phyloP scores from a whole-genome alignment of 2,797 vertebrate species.

The Decapterus maruadsi region DNA sequence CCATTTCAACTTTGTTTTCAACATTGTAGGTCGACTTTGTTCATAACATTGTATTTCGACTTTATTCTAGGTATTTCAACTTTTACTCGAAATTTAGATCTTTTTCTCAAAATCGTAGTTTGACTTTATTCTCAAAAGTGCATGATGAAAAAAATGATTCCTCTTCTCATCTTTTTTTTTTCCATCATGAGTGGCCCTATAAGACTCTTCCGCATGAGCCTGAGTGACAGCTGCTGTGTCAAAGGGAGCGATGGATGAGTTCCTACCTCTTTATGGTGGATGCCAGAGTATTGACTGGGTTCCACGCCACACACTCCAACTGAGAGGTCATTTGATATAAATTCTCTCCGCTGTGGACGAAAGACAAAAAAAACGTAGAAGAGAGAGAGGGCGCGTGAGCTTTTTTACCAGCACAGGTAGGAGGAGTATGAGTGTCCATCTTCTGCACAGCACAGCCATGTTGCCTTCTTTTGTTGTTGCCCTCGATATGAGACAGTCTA shows the following conservation, averaged over 20 bases:
- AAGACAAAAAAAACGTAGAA: conserved; percentile 74
- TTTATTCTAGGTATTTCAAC: too few species aligned
- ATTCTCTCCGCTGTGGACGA: conserved; percentile 91
- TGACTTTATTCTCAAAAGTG: too few species aligned
- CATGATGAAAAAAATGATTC: too few species aligned
- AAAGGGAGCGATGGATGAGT: conserved; percentile 49
- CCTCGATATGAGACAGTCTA: conserved; percentile 4
- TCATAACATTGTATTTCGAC: too few species aligned
- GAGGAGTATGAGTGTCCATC: conserved; percentile 11
- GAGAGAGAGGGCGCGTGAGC: conserved; percentile 62
- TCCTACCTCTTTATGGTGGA: conserved; percentile 93
- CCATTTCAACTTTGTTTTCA: too few species aligned
- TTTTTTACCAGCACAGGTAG: conserved; percentile 20
- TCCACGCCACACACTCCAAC: conserved; percentile 96
- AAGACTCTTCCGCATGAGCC: neutral
- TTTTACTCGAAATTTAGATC: too few species aligned
- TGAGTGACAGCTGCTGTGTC: conserved; percentile 23
- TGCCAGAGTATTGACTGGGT: conserved; percentile 92
- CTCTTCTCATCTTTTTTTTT: too few species aligned
- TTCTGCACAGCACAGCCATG: conserved; percentile 1
- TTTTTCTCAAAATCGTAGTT: too few species aligned
- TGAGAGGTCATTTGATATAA: conserved; percentile 98
- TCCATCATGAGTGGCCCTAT: too few species aligned
- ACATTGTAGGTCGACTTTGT: too few species aligned
- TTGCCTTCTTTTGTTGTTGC: conserved; percentile 13